Conservation (phyloP, 2,888 invertebrate genomes). For the Cheilosia soror region DNA sequence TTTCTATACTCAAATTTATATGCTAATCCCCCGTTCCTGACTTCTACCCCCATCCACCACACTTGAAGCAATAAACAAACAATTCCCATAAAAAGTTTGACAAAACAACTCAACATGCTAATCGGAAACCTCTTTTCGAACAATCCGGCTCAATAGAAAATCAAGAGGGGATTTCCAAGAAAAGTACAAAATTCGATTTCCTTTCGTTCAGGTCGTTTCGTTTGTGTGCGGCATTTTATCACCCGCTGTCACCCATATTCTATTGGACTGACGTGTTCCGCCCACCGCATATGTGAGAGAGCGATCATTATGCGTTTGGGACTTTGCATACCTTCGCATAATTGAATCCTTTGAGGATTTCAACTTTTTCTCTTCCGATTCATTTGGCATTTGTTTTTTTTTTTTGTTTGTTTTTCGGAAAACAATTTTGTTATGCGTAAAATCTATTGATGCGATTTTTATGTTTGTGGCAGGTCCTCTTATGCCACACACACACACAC, state of each 20-base stretch:
- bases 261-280: conserved; percentile 5
- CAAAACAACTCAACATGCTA: conserved; percentile 60
- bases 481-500: conserved; percentile 27
- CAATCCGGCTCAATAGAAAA: conserved; percentile 50
- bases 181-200: conserved; percentile 59
- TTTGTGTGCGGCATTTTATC: conserved; percentile 42
- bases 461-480: conserved; percentile 50
- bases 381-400: not conserved
- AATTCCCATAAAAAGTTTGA: conserved; percentile 54
- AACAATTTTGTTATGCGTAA: conserved; percentile 58
- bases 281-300: conserved; percentile 16
- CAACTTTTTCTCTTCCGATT: conserved; percentile 12
- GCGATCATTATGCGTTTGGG: conserved; percentile 35
- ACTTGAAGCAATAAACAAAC: conserved; percentile 64
- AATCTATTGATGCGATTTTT: conserved; percentile 70
- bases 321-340: conserved; percentile 59
- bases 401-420: conserved; percentile 23
- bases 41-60: not conserved
- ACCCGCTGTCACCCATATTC: conserved; percentile 37
- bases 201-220: conserved; percentile 28
- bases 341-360: conserved; percentile 69
- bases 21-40: conserved; percentile 31
- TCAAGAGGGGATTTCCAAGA: conserved; percentile 38
- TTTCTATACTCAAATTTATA: conserved; percentile 22
- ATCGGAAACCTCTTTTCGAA: conserved; percentile 45